A percentile compares a stretch with the other conserved stretches of the same genome.
These are phyloP conservation scores for Melanotaenia duboulayi DNA, from an alignment of 2,113 vertebrate genomes.

Conservation along the genomic window DNA sequence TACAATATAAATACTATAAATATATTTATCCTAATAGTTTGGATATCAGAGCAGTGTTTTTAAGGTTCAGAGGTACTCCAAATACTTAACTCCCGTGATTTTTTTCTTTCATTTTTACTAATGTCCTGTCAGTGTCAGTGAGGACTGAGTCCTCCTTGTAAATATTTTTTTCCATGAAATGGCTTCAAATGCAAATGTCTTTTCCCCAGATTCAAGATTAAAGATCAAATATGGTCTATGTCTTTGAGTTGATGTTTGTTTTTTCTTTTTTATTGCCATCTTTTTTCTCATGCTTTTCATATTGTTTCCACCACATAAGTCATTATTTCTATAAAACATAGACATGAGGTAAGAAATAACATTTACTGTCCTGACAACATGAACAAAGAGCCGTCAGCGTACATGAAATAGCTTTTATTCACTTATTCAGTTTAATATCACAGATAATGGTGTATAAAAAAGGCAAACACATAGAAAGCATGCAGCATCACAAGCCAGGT, in stretches of 20 bases:
- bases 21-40: conserved; percentile 82
- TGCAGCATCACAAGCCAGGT: neutral
- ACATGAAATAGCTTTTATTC: conserved; percentile 52
- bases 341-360: neutral
- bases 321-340: neutral
- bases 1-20: conserved; percentile 92
- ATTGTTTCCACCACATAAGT: neutral
- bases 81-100: conserved; percentile 58
- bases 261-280: neutral
- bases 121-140: conserved; percentile 66
- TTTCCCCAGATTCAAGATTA: conserved; percentile 76
- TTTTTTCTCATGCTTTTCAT: neutral
- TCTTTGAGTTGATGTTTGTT: conserved; percentile 10
- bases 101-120: conserved; percentile 67
- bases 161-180: conserved; percentile 81
- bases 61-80: conserved; percentile 77
- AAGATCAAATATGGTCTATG: conserved; percentile 61
- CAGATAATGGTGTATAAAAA: neutral
- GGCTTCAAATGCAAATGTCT: conserved; percentile 72
- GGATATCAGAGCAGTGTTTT: conserved; percentile 78
- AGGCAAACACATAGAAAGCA: conserved; percentile 6
- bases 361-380: neutral
- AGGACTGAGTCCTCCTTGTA: conserved; percentile 72
- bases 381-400: conserved; percentile 12
- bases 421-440: conserved; percentile 14